Evolutionary conservation across 2,888 invertebrate species (phyloP), one percentile per base, ranked within the genome.

Genomic region (Scaptomyza parva): DNA sequence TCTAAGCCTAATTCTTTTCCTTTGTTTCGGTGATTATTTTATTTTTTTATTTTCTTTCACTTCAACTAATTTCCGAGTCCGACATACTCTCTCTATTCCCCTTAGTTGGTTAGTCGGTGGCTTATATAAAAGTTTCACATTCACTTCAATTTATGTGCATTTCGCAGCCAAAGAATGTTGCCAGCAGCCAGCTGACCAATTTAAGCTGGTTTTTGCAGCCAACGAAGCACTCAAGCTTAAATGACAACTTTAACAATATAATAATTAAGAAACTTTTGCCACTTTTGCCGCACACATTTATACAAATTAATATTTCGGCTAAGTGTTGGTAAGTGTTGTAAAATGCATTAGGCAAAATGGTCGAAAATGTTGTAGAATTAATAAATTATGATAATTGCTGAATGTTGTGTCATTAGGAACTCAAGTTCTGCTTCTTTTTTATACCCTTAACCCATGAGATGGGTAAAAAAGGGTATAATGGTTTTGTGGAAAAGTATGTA

Each of bases 351-450:
- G 47, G 20, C 39, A 40, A 60, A 69, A 50, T 67, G 35, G 24
- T 14, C 26, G 8, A 28, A n/a, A 68, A 48, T 55, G 50, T 39
- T 55, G 41, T 8, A 14, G 65, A 59, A 47, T 54, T 65, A 24
- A 54, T 60, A 55, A 47, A 57, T 79, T 74, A 79, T 83, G 80
- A 20, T 71, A 74, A 80, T 74, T 59, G 39, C 11, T 14, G 14
- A 40, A 17, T 11, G 39, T 41, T 20, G 37, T 20, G 28, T 39
- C 47, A 75, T 75, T 63, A 60, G 28, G 58, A 59, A 47, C 35
- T 41, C 47, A 58, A 40, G 12, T 5, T 3, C 28, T 20, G 50
- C 43, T 37, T 37, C 33, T n/a, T n/a, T n/a, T n/a, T n/a, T n/a
- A n/a, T n/a, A n/a, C n/a, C n/a, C n/a, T n/a, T n/a, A n/a, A n/a